These are phyloP conservation scores for Augiades crinisus DNA, from an alignment of 2,888 invertebrate species.

Conservation along the genomic window DNA sequence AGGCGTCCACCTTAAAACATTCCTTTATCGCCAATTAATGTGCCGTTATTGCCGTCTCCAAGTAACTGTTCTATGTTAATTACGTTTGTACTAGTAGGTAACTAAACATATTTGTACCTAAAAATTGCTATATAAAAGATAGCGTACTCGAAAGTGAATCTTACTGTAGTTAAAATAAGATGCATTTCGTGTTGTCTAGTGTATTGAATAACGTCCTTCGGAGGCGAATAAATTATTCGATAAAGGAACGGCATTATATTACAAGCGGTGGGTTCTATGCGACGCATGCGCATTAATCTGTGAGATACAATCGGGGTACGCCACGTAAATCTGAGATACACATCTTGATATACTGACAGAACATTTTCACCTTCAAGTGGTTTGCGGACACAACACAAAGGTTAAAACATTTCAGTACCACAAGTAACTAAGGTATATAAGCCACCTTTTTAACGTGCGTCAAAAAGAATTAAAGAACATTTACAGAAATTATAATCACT, in stretches of 20 bases:
- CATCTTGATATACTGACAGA: constrained; percentile 62
- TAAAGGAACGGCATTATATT: constrained; percentile 55
- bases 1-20: constrained; percentile 4
- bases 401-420: not conserved
- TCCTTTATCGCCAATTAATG: constrained; percentile 20
- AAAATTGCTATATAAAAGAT: not conserved
- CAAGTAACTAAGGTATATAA: no score
- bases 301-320: constrained; percentile 67
- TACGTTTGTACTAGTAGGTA: not conserved
- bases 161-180: not conserved
- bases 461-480: no score
- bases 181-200: not conserved
- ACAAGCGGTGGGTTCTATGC: constrained; percentile 47
- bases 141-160: not conserved
- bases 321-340: constrained; percentile 71
- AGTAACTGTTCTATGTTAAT: constrained; percentile 8
- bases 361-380: constrained; percentile 40
- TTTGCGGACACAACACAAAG: constrained; percentile 17
- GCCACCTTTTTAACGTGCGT: no score
- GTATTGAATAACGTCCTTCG: constrained; percentile 20
- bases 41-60: not conserved
- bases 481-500: no score
- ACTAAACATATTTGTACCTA: constrained; percentile 5
- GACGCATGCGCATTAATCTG: constrained; percentile 68
- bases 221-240: constrained; percentile 46